Percentiles rank a stretch among this genome's conserved stretches.
phyloP scores from a whole-genome alignment of 1,140 invertebrate genomes.

The Dreissena rostriformis region DNA sequence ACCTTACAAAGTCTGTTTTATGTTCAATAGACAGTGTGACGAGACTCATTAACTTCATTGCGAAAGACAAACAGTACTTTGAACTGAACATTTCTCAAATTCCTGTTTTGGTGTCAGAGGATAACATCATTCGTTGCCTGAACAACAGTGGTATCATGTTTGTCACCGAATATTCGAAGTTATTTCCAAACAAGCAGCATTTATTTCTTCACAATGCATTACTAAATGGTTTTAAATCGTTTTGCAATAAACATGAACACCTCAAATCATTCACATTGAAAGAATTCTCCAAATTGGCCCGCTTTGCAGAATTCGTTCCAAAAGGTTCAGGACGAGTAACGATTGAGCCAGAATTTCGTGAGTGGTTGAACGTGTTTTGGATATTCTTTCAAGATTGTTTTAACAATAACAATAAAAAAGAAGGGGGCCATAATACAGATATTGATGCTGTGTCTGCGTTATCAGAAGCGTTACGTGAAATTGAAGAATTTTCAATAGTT shows the following conservation, averaged over 20 bases:
- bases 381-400: conserved; percentile 15
- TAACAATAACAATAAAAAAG: background rate
- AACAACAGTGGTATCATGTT: background rate
- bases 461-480: too few relatives aligned
- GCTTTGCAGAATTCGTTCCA: too few relatives aligned
- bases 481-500: too few relatives aligned
- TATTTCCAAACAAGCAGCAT: background rate
- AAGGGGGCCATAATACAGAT: background rate
- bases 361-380: background rate
- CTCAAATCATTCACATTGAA: background rate
- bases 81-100: background rate
- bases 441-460: too few relatives aligned
- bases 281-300: background rate
- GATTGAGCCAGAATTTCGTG: background rate
- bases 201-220: conserved; percentile 5
- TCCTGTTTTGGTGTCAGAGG: conserved; percentile 8
- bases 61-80: background rate
- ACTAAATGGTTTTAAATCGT: background rate
- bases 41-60: background rate
- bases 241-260: background rate
- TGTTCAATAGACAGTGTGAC: background rate
- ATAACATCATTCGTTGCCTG: background rate
- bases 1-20: background rate
- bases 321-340: too few relatives aligned
- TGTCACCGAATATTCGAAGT: background rate